Evolutionary conservation across 2,113 vertebrate species (phyloP).

Genomic region (Odobenus rosmarus): DNA sequence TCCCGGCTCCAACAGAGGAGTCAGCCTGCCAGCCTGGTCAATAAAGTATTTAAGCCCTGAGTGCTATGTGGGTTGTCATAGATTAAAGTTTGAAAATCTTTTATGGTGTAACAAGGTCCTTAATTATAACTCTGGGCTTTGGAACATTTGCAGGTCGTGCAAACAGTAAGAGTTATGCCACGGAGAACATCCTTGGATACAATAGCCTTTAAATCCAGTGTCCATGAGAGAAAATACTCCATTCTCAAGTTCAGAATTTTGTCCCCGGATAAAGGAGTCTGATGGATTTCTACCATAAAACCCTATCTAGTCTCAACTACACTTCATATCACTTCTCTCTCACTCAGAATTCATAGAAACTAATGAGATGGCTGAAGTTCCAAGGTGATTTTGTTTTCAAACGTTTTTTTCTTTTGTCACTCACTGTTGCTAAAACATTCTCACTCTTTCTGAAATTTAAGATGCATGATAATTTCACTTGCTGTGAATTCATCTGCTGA

Average conservation of each 20-base stretch:
- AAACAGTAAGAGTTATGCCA: slow-evolving; percentile 62
- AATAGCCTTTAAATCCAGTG: slow-evolving; percentile 42
- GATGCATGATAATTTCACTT: background rate
- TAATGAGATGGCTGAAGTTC: slow-evolving; percentile 5
- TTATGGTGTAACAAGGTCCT: slow-evolving; percentile 79
- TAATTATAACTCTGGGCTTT: slow-evolving; percentile 78
- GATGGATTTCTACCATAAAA: slow-evolving; percentile 38
- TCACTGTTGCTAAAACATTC: background rate
- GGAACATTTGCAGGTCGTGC: slow-evolving; percentile 52
- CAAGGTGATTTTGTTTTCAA: slow-evolving; percentile 20
- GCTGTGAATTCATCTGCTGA: background rate
- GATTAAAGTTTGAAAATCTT: slow-evolving; percentile 84
- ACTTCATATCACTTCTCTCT: slow-evolving; percentile 28
- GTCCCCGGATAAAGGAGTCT: background rate
- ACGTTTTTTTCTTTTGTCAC: background rate
- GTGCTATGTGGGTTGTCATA: slow-evolving; percentile 76
- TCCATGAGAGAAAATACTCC: slow-evolving; percentile 42
- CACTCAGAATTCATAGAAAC: slow-evolving; percentile 1
- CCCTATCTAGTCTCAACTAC: background rate
- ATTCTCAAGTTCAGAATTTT: slow-evolving; percentile 55
- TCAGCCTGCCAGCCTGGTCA: slow-evolving; percentile 72
- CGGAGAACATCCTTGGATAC: slow-evolving; percentile 54
- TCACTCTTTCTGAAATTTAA: background rate
- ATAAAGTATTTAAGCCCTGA: slow-evolving; percentile 85
- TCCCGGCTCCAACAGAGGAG: slow-evolving; percentile 46